Evolutionary conservation across 2,113 vertebrate species (phyloP), one percentile per base, ranked within the genome.

Genomic region (Calypte anna): DNA sequence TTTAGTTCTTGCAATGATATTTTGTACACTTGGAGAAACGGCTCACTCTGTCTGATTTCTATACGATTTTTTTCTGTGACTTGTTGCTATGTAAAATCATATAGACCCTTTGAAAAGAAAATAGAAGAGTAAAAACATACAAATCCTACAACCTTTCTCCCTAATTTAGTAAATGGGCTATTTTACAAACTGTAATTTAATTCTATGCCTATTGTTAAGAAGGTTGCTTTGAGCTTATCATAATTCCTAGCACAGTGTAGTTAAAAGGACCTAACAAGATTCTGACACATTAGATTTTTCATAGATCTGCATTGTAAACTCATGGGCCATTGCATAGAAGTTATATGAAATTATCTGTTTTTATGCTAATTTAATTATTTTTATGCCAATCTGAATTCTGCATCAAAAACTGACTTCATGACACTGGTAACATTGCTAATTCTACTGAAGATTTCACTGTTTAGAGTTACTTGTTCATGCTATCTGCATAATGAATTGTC

Each of bases 401-500:
- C 55, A 80, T 61, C 50, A 44, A 72, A 82, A 91, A 69, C 33
- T 50, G 63, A 50, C 79, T 93, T 87, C 31, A 73, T 38, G n/a
- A 54, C 48, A 28, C 27, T 59, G 46, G 82, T 80, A 97, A 79
- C 22, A 43, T 25, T 18, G 20, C 13, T 96, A 93, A 91, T 73
- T 89, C 70, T 91, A 77, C 82, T 92, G 84, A 95, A 97, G 89
- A 66, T 74, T 62, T 89, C 70, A 27, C 76, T 94, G 51, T 92
- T 97, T 96, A 94, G 95, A 93, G 82, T 96, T 93, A 76, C 74
- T 96, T 93, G 85, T 93, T 97, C 86, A 77, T 88, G 88, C 78
- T 93, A 90, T 72, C 75, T 94, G 63, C 91, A 92, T 97, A 98
- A 98, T 67, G 58, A 98, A 97, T 98, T 95, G 90, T 95, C 77